Conservation (phyloP, 2,888 invertebrate species). For the Ptilodon capucinus region DNA sequence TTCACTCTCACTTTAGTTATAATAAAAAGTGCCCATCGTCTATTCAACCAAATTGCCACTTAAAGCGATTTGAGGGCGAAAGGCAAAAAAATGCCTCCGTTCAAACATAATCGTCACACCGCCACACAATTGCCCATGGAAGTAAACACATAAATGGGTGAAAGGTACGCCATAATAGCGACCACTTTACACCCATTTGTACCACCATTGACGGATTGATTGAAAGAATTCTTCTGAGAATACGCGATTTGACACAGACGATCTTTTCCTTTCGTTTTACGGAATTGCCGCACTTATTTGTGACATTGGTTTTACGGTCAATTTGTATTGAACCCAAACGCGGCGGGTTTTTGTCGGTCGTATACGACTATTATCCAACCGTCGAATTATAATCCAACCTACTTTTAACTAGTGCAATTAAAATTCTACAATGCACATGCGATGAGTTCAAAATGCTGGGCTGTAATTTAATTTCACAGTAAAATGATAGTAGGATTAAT, state of each 20-base stretch:
- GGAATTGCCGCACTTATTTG: conserved; percentile 35
- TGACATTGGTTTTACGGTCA: conserved; percentile 43
- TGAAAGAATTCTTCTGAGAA: conserved; percentile 50
- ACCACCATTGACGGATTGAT: conserved; percentile 46
- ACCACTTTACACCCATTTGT: conserved; percentile 60
- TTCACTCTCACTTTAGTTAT: conserved; percentile 25
- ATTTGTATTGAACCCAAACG: conserved; percentile 26
- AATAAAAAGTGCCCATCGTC: conserved; percentile 6
- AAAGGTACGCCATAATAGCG: conserved; percentile 59
- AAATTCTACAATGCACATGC: conserved; percentile 14
- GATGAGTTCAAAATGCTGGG: conserved; percentile 5
- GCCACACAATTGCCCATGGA: conserved; percentile 39
- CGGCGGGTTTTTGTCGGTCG: conserved; percentile 26
- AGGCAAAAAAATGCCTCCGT: conserved; percentile 32
- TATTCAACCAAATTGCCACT: conserved; percentile 12
- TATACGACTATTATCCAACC: too few relatives aligned
- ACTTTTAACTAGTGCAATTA: conserved; percentile 29
- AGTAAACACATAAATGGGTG: conserved; percentile 53
- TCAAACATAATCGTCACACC: conserved; percentile 31
- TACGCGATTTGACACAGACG: conserved; percentile 48
- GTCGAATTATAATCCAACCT: too few relatives aligned
- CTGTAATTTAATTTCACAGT: conserved; percentile 17
- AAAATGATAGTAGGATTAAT: conserved; percentile 4
- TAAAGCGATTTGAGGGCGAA: conserved; percentile 14
- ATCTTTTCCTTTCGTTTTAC: conserved; percentile 43